phyloP scores from a whole-genome alignment of 2,888 invertebrate species.

The Orthosia gracilis region DNA sequence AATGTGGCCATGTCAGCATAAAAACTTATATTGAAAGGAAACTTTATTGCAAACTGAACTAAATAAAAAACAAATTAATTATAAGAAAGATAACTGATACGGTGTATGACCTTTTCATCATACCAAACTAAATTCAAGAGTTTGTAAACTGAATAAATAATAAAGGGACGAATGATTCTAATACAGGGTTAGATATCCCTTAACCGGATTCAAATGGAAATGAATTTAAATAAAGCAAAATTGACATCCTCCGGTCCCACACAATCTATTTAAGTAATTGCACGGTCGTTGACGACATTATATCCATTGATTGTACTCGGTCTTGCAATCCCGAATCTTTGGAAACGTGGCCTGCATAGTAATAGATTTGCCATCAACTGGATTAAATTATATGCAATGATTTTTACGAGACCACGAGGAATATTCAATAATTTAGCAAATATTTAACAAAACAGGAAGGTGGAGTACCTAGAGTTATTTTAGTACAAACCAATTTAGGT shows the following conservation, averaged over 20 bases:
- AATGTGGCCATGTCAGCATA: too few species aligned
- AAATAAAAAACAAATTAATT: not conserved
- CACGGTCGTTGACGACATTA: constrained; percentile 66
- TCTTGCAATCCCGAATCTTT: constrained; percentile 52
- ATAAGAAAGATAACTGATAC: not conserved
- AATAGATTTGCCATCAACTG: constrained; percentile 24
- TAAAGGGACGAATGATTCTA: constrained; percentile 17
- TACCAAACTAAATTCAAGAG: constrained; percentile 8
- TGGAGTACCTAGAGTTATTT: too few species aligned
- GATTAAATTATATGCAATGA: constrained; percentile 38
- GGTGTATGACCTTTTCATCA: not conserved
- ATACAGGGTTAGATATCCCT: constrained; percentile 24
- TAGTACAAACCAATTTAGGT: not conserved
- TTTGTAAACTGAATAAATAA: constrained; percentile 19
- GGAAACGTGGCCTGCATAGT: constrained; percentile 58
- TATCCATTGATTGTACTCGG: constrained; percentile 64
- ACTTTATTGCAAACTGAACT: too few species aligned
- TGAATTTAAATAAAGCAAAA: constrained; percentile 61
- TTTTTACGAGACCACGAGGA: constrained; percentile 34
- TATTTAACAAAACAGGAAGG: constrained; percentile 9
- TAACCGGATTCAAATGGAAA: constrained; percentile 49
- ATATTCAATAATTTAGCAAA: constrained; percentile 18
- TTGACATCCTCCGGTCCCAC: constrained; percentile 48
- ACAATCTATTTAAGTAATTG: constrained; percentile 68
- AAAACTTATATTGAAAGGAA: too few species aligned